These are phyloP conservation scores for Drosophila merina DNA, from an alignment of 2,888 invertebrate species.

Conservation along the genomic window DNA sequence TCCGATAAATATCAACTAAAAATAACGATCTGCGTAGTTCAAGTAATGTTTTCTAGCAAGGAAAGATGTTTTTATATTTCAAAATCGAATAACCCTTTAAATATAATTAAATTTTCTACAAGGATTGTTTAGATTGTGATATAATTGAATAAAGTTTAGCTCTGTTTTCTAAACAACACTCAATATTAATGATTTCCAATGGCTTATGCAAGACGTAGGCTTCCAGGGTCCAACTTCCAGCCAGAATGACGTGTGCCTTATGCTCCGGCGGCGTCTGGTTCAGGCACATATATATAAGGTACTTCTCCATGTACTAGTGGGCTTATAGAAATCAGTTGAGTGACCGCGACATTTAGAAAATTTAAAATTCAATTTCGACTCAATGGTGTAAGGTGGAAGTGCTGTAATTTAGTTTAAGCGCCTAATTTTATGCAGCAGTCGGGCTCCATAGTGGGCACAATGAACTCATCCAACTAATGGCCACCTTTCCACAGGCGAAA, in stretches of 20 bases:
- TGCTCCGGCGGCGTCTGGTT: constrained; percentile 29
- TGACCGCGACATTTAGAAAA: constrained; percentile 48
- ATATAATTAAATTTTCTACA: neutral
- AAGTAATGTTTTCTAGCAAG: too few species aligned
- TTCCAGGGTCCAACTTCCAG: constrained; percentile 24
- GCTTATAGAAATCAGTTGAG: constrained; percentile 34
- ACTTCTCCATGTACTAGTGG: neutral
- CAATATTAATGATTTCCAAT: constrained; percentile 35
- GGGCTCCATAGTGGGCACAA: constrained; percentile 5
- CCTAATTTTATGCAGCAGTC: constrained; percentile 41
- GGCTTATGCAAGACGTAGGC: constrained; percentile 24
- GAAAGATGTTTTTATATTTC: neutral
- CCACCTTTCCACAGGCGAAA: constrained; percentile 36
- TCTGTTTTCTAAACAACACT: constrained; percentile 12
- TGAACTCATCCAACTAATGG: constrained; percentile 26
- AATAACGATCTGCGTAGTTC: neutral
- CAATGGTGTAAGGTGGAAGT: constrained; percentile 10
- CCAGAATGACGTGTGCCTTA: constrained; percentile 34
- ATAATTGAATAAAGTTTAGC: constrained; percentile 22
- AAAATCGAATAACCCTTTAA: neutral
- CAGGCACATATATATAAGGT: neutral
- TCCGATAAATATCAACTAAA: neutral
- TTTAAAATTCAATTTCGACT: constrained; percentile 49
- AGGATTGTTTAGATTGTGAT: neutral
- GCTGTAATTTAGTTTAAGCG: constrained; percentile 46